Evolutionary conservation across 1,140 invertebrate genomes (phyloP).

Genomic region (Tyrophagus putrescentiae): DNA sequence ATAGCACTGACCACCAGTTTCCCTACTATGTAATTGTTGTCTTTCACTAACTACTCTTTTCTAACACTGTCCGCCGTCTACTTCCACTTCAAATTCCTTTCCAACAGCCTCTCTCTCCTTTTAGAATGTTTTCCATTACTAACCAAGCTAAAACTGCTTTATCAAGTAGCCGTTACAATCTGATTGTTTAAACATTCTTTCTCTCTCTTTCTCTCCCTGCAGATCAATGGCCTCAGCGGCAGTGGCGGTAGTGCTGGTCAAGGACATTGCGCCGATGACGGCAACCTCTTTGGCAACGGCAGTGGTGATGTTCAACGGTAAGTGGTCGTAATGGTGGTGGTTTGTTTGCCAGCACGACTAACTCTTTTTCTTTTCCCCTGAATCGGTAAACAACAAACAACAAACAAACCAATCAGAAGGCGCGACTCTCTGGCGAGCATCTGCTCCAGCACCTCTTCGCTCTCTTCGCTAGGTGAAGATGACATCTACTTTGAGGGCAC

Average conservation of each 20-base stretch:
- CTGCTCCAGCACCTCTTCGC: slow-evolving; percentile 5
- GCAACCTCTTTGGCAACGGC: no score
- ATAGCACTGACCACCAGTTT: background rate
- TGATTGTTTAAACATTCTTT: background rate
- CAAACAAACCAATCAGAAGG: background rate
- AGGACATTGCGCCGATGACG: no score
- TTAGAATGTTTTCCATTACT: no score
- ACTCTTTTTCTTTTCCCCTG: no score
- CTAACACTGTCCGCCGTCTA: no score
- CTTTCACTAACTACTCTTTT: no score
- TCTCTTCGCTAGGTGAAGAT: slow-evolving; percentile 16
- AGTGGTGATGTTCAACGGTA: no score
- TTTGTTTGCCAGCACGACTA: background rate
- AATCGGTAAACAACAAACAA: no score
- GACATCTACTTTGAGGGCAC: background rate
- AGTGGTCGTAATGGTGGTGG: no score
- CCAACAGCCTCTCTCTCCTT: background rate
- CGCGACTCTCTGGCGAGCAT: slow-evolving; percentile 8
- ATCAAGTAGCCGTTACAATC: background rate
- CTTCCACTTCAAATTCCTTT: background rate
- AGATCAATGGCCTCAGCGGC: no score
- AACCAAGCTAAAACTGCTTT: background rate
- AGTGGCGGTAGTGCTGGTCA: no score
- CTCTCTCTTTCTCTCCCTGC: background rate
- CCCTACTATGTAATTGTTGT: background rate